phyloP scores from a whole-genome alignment of 2,888 invertebrate species.

The Therioaphis trifolii region DNA sequence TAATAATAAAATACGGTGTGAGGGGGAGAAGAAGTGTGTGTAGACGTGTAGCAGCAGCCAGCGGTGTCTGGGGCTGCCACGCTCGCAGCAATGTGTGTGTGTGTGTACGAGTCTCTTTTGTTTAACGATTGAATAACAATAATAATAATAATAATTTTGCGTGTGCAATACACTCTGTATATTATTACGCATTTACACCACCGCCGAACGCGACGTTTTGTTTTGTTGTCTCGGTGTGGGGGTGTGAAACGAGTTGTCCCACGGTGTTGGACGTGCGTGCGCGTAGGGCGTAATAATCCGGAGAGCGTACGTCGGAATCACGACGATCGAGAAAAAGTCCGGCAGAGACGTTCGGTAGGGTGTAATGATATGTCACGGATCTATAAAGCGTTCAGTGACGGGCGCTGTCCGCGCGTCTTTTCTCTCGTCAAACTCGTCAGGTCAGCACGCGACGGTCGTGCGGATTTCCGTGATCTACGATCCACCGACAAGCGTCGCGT shows the following conservation, averaged over 20 bases:
- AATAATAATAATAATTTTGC: constrained; percentile 9
- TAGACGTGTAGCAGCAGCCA: not conserved
- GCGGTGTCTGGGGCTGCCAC: constrained; percentile 29
- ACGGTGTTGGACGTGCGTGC: not conserved
- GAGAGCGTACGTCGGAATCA: not conserved
- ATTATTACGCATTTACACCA: too few relatives aligned
- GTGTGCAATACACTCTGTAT: not conserved
- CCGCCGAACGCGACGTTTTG: not conserved
- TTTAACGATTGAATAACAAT: constrained; percentile 23
- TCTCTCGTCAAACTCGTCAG: too few relatives aligned
- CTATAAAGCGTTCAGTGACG: too few relatives aligned
- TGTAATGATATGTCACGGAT: too few relatives aligned
- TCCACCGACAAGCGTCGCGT: too few relatives aligned
- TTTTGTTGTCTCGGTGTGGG: not conserved
- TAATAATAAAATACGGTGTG: not conserved
- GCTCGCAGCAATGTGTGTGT: not conserved
- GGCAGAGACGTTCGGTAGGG: too few relatives aligned
- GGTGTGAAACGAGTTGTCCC: constrained; percentile 11
- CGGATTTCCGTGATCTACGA: too few relatives aligned
- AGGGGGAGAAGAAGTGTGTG: not conserved
- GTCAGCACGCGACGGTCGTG: too few relatives aligned
- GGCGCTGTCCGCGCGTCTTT: too few relatives aligned
- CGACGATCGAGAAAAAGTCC: not conserved
- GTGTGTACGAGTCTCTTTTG: constrained; percentile 23
- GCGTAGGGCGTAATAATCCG: not conserved